These are phyloP conservation scores for Apeira syringaria DNA, from an alignment of 2,888 invertebrate genomes.

Conservation along the genomic window DNA sequence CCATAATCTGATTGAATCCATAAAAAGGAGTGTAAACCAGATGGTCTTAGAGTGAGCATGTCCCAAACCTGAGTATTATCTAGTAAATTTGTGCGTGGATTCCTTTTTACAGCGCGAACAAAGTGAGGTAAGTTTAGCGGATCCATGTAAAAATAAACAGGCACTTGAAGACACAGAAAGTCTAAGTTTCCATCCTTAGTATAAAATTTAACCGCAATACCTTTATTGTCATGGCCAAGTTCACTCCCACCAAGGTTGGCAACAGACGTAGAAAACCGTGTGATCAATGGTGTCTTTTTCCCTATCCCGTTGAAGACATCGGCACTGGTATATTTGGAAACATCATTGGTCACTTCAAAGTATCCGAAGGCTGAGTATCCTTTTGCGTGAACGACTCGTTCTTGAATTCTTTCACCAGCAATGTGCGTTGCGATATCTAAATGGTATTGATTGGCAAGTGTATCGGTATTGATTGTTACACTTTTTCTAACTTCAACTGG, in stretches of 20 bases:
- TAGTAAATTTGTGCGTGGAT: slow-evolving; percentile 74
- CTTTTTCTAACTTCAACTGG: slow-evolving; percentile 87
- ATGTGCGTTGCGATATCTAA: slow-evolving; percentile 90
- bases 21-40: slow-evolving; percentile 88
- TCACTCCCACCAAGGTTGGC: slow-evolving; percentile 87
- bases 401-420: slow-evolving; percentile 91
- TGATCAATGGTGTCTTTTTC: slow-evolving; percentile 81
- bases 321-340: slow-evolving; percentile 85
- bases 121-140: slow-evolving; percentile 76
- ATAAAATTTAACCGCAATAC: slow-evolving; percentile 62
- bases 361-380: slow-evolving; percentile 93
- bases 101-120: slow-evolving; percentile 80
- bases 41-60: slow-evolving; percentile 76
- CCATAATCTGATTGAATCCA: slow-evolving; percentile 93
- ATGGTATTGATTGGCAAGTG: slow-evolving; percentile 61
- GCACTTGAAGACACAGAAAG: slow-evolving; percentile 72
- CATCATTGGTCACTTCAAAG: slow-evolving; percentile 92
- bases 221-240: slow-evolving; percentile 50
- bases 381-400: slow-evolving; percentile 95
- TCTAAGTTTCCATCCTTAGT: slow-evolving; percentile 53
- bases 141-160: slow-evolving; percentile 83
- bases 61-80: slow-evolving; percentile 73
- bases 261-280: slow-evolving; percentile 83
- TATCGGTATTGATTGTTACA: slow-evolving; percentile 40
- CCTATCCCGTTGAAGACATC: slow-evolving; percentile 83